phyloP scores from a whole-genome alignment of 1,140 invertebrate genomes.

The Lucilia cuprina region DNA sequence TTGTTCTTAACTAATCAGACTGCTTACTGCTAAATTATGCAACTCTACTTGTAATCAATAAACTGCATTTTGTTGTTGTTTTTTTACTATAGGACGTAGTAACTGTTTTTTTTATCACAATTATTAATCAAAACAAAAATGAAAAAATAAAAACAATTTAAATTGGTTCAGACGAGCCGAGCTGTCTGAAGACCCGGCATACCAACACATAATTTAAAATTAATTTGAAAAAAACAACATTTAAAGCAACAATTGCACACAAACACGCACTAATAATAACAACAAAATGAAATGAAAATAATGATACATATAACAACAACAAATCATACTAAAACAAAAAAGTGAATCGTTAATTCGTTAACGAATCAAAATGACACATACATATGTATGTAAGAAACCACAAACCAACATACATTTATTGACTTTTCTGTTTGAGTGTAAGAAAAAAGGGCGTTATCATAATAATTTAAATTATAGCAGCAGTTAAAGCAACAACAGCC shows the following conservation, averaged over 20 bases:
- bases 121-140: not conserved
- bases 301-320: too few species aligned
- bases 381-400: too few species aligned
- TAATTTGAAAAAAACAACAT: not conserved
- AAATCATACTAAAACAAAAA: not conserved
- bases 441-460: constrained; percentile 18
- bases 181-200: not conserved
- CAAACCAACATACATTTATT: not conserved
- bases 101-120: constrained; percentile 13
- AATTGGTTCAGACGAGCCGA: constrained; percentile 17
- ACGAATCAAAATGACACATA: constrained; percentile 3
- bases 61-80: not conserved
- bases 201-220: constrained; percentile 15
- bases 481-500: not conserved
- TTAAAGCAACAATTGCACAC: not conserved
- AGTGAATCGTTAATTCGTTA: not conserved
- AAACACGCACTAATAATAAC: not conserved
- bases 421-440: not conserved
- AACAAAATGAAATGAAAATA: too few species aligned
- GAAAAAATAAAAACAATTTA: not conserved
- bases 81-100: not conserved
- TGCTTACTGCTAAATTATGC: not conserved
- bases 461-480: constrained; percentile 21
- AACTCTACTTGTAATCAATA: not conserved
- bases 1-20: not conserved